A percentile compares a stretch with the other conserved stretches of the same genome.
phyloP scores from a whole-genome alignment of 2,888 invertebrate genomes.

The Drosophila aldrichi region DNA sequence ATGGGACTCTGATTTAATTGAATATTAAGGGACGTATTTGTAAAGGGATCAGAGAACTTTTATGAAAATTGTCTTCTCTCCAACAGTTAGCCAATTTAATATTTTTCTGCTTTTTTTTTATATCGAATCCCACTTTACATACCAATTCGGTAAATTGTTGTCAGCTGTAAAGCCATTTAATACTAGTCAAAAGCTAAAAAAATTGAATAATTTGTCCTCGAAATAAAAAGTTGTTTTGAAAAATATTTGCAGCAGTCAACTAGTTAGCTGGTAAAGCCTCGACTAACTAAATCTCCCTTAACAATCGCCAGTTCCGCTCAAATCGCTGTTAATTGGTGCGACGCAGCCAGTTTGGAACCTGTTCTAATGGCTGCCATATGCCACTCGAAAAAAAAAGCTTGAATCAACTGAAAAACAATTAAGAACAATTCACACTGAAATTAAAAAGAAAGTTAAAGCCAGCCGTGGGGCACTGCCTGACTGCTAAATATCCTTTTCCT shows the following conservation, averaged over 20 bases:
- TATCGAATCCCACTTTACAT: background rate
- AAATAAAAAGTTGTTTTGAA: slow-evolving; percentile 13
- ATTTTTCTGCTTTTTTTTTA: background rate
- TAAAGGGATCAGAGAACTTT: slow-evolving; percentile 1
- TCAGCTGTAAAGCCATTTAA: background rate
- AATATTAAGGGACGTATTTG: background rate
- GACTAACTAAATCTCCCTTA: slow-evolving; percentile 13
- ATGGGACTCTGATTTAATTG: slow-evolving; percentile 18
- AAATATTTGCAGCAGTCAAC: slow-evolving; percentile 34
- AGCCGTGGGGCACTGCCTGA: background rate
- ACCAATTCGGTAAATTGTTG: slow-evolving; percentile 10
- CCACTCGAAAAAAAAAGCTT: background rate
- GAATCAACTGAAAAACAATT: slow-evolving; percentile 63
- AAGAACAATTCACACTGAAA: slow-evolving; percentile 60
- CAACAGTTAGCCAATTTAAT: background rate
- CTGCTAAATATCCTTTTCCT: background rate
- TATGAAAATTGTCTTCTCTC: background rate
- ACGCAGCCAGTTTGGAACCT: slow-evolving; percentile 28
- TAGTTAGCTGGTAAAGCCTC: background rate
- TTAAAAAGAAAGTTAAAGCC: slow-evolving; percentile 14
- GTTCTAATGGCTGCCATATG: slow-evolving; percentile 51
- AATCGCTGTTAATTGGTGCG: slow-evolving; percentile 46
- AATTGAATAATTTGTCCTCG: background rate
- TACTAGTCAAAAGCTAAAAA: background rate
- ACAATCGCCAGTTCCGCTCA: slow-evolving; percentile 27